Conservation (phyloP, 2,113 vertebrate species). For the Pterophyllum scalare region DNA sequence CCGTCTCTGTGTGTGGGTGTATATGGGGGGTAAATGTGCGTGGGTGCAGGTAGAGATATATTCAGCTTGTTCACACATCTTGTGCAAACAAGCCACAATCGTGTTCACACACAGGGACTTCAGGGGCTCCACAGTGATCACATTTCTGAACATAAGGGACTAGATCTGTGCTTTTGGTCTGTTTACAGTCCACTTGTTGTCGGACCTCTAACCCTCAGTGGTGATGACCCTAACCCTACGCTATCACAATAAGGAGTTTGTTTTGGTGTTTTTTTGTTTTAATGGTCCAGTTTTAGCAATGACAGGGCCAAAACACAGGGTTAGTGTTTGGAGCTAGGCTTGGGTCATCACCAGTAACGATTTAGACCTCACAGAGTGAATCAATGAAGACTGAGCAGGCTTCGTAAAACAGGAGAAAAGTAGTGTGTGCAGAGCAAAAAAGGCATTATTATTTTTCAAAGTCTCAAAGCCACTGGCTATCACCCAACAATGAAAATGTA, state of each 20-base stretch:
- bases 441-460: not conserved
- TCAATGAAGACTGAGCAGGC: not conserved
- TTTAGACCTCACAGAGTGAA: not conserved
- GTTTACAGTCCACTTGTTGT: not conserved
- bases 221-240: not conserved
- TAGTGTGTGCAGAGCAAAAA: not conserved
- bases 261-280: too few relatives aligned
- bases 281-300: too few relatives aligned
- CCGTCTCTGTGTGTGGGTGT: too few relatives aligned
- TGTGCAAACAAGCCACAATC: not conserved
- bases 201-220: not conserved
- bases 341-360: rapidly evolving
- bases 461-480: not conserved
- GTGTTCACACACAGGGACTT: too few relatives aligned
- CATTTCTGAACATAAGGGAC: not conserved
- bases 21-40: too few relatives aligned
- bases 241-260: not conserved
- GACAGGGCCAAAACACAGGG: too few relatives aligned
- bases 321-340: not conserved
- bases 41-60: too few relatives aligned
- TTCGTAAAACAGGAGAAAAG: not conserved
- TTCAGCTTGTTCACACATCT: not conserved
- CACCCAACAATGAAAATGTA: not conserved
- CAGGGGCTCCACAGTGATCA: not conserved
- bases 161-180: not conserved